These are phyloP conservation scores for Odontophorus gujanensis DNA, from an alignment of 2,113 vertebrate species.

Conservation along the genomic window DNA sequence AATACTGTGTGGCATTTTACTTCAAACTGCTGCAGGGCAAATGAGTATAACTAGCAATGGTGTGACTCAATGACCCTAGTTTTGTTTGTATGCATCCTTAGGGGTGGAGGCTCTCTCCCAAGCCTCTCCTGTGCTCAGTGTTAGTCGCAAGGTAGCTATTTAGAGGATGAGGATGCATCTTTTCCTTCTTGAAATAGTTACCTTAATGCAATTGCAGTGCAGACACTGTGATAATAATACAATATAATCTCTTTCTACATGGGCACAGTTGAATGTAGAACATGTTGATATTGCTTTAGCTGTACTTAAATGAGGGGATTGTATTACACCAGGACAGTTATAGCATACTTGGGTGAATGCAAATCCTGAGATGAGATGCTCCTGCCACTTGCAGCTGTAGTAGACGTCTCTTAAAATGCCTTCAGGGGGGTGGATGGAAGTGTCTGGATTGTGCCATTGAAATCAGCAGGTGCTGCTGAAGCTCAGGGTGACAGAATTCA, in stretches of 20 bases:
- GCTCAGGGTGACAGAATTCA: neutral
- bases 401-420: neutral
- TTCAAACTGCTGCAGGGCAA: neutral
- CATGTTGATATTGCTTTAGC: accelerated
- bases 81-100: neutral
- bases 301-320: neutral
- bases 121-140: neutral
- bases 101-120: neutral
- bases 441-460: neutral
- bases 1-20: neutral
- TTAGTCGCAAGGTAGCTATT: neutral
- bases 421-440: neutral
- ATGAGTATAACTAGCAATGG: accelerated
- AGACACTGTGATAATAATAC: neutral
- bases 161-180: neutral
- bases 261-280: neutral
- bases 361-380: neutral
- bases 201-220: neutral
- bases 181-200: neutral
- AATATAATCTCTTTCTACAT: neutral
- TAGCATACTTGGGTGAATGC: neutral
- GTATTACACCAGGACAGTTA: neutral
- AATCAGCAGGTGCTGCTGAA: neutral
- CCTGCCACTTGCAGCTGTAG: neutral
- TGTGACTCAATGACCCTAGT: neutral